These are phyloP conservation scores for Solea senegalensis DNA, from an alignment of 2,113 vertebrate species.

Conservation along the genomic window DNA sequence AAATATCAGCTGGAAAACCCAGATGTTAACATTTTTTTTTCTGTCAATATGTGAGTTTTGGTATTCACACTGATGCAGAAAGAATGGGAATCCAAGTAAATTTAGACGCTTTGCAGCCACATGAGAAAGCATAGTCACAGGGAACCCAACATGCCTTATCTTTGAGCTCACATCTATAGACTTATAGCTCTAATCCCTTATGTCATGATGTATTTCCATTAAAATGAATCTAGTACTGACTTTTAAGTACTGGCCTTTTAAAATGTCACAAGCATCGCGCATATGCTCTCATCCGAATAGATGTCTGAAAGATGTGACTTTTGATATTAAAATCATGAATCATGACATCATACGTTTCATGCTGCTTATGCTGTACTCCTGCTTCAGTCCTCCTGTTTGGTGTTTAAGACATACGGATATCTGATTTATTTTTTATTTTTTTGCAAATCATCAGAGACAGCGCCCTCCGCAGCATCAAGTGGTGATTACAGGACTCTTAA, in stretches of 20 bases:
- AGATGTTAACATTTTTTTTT: too few relatives aligned
- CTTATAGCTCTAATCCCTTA: background rate
- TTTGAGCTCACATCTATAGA: background rate
- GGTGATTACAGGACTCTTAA: too few relatives aligned
- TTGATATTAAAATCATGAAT: background rate
- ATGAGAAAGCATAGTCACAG: background rate
- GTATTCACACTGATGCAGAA: background rate
- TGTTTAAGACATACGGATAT: background rate
- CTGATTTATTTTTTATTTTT: too few relatives aligned
- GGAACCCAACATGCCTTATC: background rate
- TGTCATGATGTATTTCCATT: background rate
- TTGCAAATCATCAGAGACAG: too few relatives aligned
- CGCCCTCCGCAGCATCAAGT: too few relatives aligned
- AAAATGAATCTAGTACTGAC: slow-evolving; percentile 16
- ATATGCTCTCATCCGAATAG: background rate
- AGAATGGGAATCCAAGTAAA: background rate
- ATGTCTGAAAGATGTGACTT: slow-evolving; percentile 8
- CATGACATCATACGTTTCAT: background rate
- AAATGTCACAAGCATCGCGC: slow-evolving; percentile 1
- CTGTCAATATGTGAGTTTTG: too few relatives aligned
- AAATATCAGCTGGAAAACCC: too few relatives aligned
- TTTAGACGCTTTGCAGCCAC: too few relatives aligned
- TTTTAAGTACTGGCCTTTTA: slow-evolving; percentile 21
- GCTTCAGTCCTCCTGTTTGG: background rate
- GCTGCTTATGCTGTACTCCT: too few relatives aligned